A percentile compares a stretch with the other conserved stretches of the same genome.
Conservation (phyloP, 2,888 invertebrate species). For the Fabriciana adippe region DNA sequence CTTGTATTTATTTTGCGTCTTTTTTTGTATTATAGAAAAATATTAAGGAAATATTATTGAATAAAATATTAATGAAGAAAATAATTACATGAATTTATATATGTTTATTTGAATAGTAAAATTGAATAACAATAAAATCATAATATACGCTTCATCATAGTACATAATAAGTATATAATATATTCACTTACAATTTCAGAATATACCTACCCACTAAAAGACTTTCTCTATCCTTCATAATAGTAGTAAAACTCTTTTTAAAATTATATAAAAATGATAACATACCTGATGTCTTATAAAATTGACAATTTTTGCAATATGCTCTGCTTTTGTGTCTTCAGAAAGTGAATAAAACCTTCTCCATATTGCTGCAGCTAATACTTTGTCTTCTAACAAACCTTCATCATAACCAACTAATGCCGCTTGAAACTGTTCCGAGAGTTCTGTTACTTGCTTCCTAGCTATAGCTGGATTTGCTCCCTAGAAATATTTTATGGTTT, state of each 20-base stretch:
- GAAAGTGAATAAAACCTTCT: slow-evolving; percentile 87
- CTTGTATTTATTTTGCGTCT: background rate
- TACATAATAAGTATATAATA: no score
- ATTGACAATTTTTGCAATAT: slow-evolving; percentile 87
- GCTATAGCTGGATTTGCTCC: slow-evolving; percentile 84
- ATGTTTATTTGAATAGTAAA: no score
- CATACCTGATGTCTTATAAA: slow-evolving; percentile 90
- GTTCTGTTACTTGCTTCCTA: slow-evolving; percentile 83
- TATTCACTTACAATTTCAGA: no score
- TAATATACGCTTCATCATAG: no score
- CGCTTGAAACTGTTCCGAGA: slow-evolving; percentile 92
- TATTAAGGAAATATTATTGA: no score
- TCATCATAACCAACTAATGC: slow-evolving; percentile 93
- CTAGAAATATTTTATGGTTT: slow-evolving; percentile 58
- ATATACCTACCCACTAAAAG: no score
- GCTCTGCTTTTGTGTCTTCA: slow-evolving; percentile 84
- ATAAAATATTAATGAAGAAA: no score
- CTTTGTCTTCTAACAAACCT: slow-evolving; percentile 89
- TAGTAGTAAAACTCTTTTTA: background rate
- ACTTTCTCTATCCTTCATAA: no score
- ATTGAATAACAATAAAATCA: no score
- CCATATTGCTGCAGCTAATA: slow-evolving; percentile 93
- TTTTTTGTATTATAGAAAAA: background rate
- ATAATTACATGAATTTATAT: no score
- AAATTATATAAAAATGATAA: background rate